A percentile compares a stretch with the other conserved stretches of the same genome.
These are phyloP conservation scores for Brachyalestes nurse DNA, from an alignment of 2,797 vertebrate genomes.

Conservation along the genomic window DNA sequence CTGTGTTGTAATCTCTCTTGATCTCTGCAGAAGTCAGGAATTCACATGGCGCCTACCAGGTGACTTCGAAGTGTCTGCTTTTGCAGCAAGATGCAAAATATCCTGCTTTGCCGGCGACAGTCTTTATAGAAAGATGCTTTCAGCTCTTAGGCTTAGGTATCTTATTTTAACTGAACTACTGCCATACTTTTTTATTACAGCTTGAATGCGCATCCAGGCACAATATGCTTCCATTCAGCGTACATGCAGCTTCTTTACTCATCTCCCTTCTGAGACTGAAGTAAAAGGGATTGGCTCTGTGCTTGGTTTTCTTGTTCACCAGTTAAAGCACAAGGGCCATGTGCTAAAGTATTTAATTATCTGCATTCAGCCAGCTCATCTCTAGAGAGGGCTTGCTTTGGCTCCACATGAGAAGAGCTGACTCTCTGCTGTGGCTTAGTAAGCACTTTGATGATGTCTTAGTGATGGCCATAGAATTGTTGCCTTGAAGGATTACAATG, in stretches of 20 bases:
- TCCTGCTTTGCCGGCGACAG: constrained; percentile 14
- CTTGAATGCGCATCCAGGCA: constrained; percentile 12
- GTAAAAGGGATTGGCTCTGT: constrained; percentile 13
- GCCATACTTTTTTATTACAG: constrained; percentile 38
- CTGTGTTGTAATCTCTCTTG: neutral
- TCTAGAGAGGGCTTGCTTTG: constrained; percentile 29
- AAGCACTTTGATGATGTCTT: constrained; percentile 29
- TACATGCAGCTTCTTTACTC: constrained; percentile 4
- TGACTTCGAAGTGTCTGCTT: constrained; percentile 36
- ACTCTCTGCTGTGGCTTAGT: constrained; percentile 14
- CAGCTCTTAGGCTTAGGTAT: constrained; percentile 30
- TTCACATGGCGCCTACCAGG: constrained; percentile 35
- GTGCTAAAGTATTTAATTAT: constrained; percentile 38
- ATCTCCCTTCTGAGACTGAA: constrained; percentile 33
- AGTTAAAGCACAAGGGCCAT: constrained; percentile 34
- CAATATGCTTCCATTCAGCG: constrained; percentile 23
- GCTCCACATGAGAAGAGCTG: constrained; percentile 27
- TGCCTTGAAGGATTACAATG: constrained; percentile 11
- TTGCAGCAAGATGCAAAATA: constrained; percentile 31
- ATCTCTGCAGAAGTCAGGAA: constrained; percentile 15
- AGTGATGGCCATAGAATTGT: constrained; percentile 10
- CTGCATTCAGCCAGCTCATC: constrained; percentile 37
- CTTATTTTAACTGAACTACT: constrained; percentile 41
- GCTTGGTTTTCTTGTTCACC: constrained; percentile 27
- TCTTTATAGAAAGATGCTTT: constrained; percentile 25